Evolutionary conservation across 2,797 vertebrate species (phyloP), one percentile per base, ranked within the genome.

Genomic region (Leuciscus waleckii): DNA sequence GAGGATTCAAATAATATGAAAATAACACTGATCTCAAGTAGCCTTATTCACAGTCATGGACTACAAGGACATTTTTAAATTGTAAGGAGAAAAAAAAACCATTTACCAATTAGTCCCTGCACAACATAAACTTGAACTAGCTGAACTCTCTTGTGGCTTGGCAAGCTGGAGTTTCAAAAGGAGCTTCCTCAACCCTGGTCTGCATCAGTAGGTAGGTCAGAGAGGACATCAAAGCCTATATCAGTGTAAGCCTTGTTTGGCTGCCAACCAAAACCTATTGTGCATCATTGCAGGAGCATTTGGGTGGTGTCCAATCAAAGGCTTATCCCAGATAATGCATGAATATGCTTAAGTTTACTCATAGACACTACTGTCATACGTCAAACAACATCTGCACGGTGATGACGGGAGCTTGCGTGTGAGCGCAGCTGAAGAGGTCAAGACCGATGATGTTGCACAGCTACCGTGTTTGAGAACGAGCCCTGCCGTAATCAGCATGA

Each of bases 251-350:
- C 87, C 90, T 70, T 65, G 8, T 21, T 58, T 92, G 91, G 92
- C 90, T 73, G 65, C 73, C 54, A 71, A 88, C 90, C 92, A 92
- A 85, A 90, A 88, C 69, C 89, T 90, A 89, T 90, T 92, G 91
- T 92, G 89, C 51, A 69, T 84, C 75, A 29, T 85, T 21, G 43
- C 85, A 90, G 90, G 88, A 91, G 91, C 90, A 91, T 90, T 92
- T 94, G 92, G 92, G 90, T 81, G 49, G 78, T 65, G 54, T 89
- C 92, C 93, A 93, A 91, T 84, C 79, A 85, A 89, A 81, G 93
- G 88, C n/a, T 94, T 91, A 92, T 89, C 90, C 89, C 58, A 89
- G 92, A 94, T 94, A 93, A 94, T 89, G 86, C 87, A 92, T 85
- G 90, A 85, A 93, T 87, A 87, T 87, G 91, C 88, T 93, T 88